Evolutionary conservation across 92 coral and sea anemone genomes (phyloP).

Genomic region (Montipora capitata): DNA sequence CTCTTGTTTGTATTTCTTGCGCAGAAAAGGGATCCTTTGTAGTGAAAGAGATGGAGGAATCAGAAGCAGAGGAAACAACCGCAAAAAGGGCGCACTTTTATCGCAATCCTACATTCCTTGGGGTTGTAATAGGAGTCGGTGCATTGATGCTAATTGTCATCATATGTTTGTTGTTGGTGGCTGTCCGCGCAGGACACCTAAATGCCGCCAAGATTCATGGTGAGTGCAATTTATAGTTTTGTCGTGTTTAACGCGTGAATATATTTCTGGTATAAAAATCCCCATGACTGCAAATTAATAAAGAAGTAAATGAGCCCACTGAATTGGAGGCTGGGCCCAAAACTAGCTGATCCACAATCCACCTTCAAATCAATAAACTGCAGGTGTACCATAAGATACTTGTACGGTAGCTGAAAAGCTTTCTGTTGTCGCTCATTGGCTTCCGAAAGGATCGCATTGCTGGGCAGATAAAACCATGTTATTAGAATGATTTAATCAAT

Average conservation of each 20-base stretch:
- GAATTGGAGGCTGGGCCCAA: no score
- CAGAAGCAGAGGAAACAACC: slow-evolving; percentile 31
- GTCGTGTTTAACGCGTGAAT: neutral
- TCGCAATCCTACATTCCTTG: slow-evolving; percentile 88
- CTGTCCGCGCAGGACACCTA: slow-evolving; percentile 84
- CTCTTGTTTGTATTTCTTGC: neutral
- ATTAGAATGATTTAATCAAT: no score
- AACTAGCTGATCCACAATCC: no score
- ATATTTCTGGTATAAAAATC: neutral
- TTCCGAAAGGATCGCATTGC: no score
- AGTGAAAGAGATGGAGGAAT: slow-evolving; percentile 65
- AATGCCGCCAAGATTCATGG: slow-evolving; percentile 86
- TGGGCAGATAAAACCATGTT: no score
- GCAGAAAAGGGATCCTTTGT: slow-evolving; percentile 66
- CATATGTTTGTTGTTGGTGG: slow-evolving; percentile 81
- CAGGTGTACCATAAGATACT: no score
- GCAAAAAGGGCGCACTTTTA: slow-evolving; percentile 56
- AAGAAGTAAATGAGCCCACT: no score
- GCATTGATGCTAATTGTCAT: slow-evolving; percentile 88
- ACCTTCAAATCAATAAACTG: no score
- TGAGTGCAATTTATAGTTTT: slow-evolving; percentile 19
- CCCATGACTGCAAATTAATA: no score
- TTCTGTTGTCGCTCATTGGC: no score
- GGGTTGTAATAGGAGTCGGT: slow-evolving; percentile 92
- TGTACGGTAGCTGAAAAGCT: no score